These are phyloP conservation scores for Cosmia trapezina DNA, from an alignment of 2,888 invertebrate species.

Conservation along the genomic window DNA sequence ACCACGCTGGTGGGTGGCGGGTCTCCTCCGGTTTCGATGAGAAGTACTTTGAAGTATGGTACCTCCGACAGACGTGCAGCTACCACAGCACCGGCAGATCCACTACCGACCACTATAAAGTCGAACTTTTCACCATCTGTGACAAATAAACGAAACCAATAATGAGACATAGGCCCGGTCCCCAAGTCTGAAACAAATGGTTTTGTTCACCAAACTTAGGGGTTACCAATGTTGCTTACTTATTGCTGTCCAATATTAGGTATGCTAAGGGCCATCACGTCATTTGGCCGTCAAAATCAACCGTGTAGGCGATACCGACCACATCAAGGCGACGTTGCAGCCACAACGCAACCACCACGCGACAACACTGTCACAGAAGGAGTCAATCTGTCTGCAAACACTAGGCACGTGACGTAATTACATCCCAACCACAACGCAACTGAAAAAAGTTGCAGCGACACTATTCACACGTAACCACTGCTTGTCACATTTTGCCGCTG, in stretches of 20 bases:
- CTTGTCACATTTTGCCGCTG: too few relatives aligned
- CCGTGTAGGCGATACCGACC: too few relatives aligned
- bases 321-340: too few relatives aligned
- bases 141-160: conserved; percentile 1
- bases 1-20: conserved; percentile 78
- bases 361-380: too few relatives aligned
- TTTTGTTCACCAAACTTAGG: not conserved
- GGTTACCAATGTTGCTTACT: not conserved
- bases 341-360: too few relatives aligned
- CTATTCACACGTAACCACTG: too few relatives aligned
- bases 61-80: conserved; percentile 76
- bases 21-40: conserved; percentile 77
- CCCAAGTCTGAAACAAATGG: not conserved
- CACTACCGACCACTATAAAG: conserved; percentile 78
- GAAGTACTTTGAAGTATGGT: conserved; percentile 68
- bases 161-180: not conserved
- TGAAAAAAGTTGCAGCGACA: too few relatives aligned
- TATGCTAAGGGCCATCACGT: not conserved
- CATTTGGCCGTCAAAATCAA: too few relatives aligned
- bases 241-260: not conserved
- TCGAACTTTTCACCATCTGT: conserved; percentile 76
- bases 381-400: too few relatives aligned
- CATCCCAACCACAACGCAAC: too few relatives aligned
- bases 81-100: conserved; percentile 76
- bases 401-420: too few relatives aligned